Base-by-base conservation (phyloP, 2,888 invertebrate species). In the Apotomis turbidana region DNA sequence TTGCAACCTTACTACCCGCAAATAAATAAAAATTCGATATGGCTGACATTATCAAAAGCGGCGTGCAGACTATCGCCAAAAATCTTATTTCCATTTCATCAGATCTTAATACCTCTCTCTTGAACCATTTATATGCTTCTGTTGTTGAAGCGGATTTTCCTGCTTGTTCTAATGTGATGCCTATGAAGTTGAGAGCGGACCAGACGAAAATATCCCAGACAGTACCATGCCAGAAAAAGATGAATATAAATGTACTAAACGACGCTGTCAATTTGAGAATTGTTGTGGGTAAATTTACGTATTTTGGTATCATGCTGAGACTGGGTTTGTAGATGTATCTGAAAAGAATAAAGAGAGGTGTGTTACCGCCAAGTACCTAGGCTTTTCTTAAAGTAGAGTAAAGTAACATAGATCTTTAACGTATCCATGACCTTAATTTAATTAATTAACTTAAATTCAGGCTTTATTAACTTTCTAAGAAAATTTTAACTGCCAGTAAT, bases 151-250 rank as follows among this genome's bases (percentile, higher is more conserved):
- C 74, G 36, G 84, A 79, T 83, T 92, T 95, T 1, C 94, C 95
- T 12, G 95, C 71, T 78, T 95, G 94, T 90, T 98, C 98, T 13
- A 97, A 83, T 10, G 95, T 90, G 61, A 98, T 93, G 49, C 97
- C 98, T 5, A 96, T 76, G 83, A 96, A 98, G 90, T 99, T 99
- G n/a, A 98, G 88, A 9, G 95, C 79, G n/a, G 97, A 95, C 98
- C 99, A 99, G 70, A 97, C 90, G 74, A 98, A 95, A 76, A 98
- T 96, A 79, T 95, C 95, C 76, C 91, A 90, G 74, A 96, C 95
- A 61, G 96, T 95, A 51, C 98, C 98, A 87, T 99, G 99, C 99
- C 99, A 99, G 74, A 97, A 85, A 81, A 95, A 98, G 46, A 98
- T 96, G 87, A 98, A 99, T 27, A 94, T 81, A 88, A 99, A 98